Percentiles rank a stretch among this genome's conserved stretches.
These are phyloP conservation scores for Saimiri boliviensis DNA, from an alignment of 2,113 vertebrate species.

Conservation along the genomic window DNA sequence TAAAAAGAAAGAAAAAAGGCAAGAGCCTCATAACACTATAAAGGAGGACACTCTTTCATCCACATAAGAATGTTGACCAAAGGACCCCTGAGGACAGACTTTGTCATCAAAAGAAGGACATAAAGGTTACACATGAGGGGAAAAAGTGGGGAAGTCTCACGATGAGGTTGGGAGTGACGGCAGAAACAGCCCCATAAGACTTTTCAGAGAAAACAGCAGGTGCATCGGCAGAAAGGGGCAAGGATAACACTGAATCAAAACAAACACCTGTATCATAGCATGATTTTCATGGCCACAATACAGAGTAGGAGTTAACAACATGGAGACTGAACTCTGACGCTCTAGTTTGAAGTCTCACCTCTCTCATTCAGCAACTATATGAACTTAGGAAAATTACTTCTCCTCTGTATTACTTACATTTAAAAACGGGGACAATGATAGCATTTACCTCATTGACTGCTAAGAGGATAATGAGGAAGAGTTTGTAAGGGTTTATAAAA, in stretches of 20 bases:
- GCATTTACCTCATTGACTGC: background rate
- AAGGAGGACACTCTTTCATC: background rate
- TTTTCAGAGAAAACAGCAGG: background rate
- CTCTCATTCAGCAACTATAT: background rate
- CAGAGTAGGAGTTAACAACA: background rate
- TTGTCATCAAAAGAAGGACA: background rate
- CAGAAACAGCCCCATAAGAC: background rate
- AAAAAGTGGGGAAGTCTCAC: background rate
- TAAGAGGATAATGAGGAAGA: background rate
- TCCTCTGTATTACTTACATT: background rate
- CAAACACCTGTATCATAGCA: accelerated
- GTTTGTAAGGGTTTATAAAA: too few relatives aligned
- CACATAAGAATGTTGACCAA: background rate
- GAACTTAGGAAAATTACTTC: background rate
- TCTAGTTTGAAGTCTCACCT: background rate
- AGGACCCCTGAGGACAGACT: background rate
- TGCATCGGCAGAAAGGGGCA: background rate
- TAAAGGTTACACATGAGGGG: background rate
- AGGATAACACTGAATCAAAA: background rate
- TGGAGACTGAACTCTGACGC: background rate
- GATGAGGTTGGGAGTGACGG: background rate
- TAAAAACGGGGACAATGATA: background rate
- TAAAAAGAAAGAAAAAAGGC: background rate
- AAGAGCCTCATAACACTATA: background rate
- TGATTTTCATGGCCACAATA: too few relatives aligned